These are phyloP conservation scores for Melanotaenia maccullochi DNA, from an alignment of 2,797 vertebrate species.

Conservation along the genomic window DNA sequence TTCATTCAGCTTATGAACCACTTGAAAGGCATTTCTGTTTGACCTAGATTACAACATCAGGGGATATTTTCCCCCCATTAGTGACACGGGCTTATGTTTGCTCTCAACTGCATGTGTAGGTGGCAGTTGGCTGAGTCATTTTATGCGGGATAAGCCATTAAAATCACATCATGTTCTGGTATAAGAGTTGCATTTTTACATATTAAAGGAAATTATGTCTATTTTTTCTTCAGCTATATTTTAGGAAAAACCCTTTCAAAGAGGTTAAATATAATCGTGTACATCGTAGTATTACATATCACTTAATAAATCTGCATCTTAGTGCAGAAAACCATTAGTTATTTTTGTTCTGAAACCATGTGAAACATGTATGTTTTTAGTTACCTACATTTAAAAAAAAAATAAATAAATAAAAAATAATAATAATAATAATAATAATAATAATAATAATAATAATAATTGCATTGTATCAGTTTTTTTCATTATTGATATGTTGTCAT, in stretches of 20 bases:
- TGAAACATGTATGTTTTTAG: too few relatives aligned
- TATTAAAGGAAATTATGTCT: conserved; percentile 15
- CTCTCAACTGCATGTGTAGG: conserved; percentile 65
- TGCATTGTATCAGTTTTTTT: too few relatives aligned
- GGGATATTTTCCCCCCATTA: conserved; percentile 68
- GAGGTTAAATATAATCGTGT: not conserved
- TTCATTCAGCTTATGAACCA: conserved; percentile 65
- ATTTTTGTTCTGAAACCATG: too few relatives aligned
- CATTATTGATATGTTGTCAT: too few relatives aligned
- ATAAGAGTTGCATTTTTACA: conserved; percentile 31
- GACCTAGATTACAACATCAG: conserved; percentile 72
- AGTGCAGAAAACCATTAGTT: not conserved
- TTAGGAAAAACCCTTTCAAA: conserved; percentile 2
- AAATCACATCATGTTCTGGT: conserved; percentile 37
- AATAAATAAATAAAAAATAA: too few relatives aligned
- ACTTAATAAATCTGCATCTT: conserved; percentile 3
- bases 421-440: not conserved
- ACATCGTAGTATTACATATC: not conserved
- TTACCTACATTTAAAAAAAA: conserved; percentile 8
- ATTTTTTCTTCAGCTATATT: conserved; percentile 4
- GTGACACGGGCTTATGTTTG: conserved; percentile 68
- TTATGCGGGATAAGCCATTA: conserved; percentile 54
- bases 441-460: not conserved
- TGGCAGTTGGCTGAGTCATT: conserved; percentile 70
- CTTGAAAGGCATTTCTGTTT: conserved; percentile 61